Base-by-base conservation (phyloP, 1,140 invertebrate species). In the Drosophila sulfurigaster region DNA sequence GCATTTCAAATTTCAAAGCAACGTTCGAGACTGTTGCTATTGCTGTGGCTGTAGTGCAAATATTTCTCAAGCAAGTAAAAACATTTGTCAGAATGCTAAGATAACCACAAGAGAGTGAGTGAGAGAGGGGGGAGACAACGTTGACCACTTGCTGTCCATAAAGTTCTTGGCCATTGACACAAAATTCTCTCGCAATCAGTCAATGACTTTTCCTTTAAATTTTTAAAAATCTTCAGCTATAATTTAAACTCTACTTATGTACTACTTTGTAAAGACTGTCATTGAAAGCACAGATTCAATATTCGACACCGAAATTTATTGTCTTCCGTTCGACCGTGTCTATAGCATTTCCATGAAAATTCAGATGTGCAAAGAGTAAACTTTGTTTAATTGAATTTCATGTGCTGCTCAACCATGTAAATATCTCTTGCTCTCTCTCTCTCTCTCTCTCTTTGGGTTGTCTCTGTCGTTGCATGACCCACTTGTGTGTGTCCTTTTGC, bases 41-140 rank as follows among this genome's bases (percentile, higher is more conserved):
- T 58, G 46, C 41, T 60, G 41, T 57, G 43, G 32, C 32, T 30
- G 57, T 11, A 59, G 69, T 10, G 49, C 54, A 80, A 80, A 88
- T 78, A 88, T 83, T 87, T 80, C 82, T 41, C 35, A 56, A 88
- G 77, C 71, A 75, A 79, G 71, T 71, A 69, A 87, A 82, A 87
- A 79, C 79, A 79, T 86, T 86, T 86, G 79, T 67, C 82, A 87
- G 69, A n/a, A 60, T n/a, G 7, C 13, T 15, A 15, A 66, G 43
- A 28, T 7, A 25, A 25, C 20, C 20, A 25, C 20, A 25, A 64
- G 13, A 5, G 28, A 15, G 30, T 58, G n/a, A 66, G 38, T n/a
- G 49, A 32, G 11, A 13, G 49, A 13, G 25, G 43, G 69, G 32
- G 16, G 49, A n/a, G 48, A 59, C 60, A 45, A 30, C 63, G 58